phyloP scores from a whole-genome alignment of 2,797 vertebrate species.

The Tenualosa thibaudeaui region DNA sequence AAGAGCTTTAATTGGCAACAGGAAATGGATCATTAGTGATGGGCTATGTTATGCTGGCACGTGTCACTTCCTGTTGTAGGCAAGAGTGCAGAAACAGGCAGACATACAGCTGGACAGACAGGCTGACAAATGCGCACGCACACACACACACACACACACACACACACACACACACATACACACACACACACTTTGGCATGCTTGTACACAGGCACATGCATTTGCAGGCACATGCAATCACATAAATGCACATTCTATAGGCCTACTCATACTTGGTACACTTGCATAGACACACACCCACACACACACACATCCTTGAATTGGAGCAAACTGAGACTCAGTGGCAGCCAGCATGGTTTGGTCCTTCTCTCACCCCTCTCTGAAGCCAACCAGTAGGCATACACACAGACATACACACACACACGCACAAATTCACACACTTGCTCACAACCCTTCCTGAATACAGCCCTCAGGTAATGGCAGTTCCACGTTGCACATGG shows the following conservation, averaged over 20 bases:
- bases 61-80: not conserved
- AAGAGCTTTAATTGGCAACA: not conserved
- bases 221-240: too few relatives aligned
- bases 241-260: not conserved
- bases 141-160: not conserved
- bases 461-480: not conserved
- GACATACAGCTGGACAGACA: too few relatives aligned
- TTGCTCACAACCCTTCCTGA: not conserved
- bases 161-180: not conserved
- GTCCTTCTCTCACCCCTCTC: conserved; percentile 44
- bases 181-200: not conserved
- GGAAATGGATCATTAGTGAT: not conserved
- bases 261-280: not conserved
- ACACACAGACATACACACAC: conserved; percentile 10
- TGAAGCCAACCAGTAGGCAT: conserved; percentile 20
- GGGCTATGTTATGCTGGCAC: not conserved
- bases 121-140: too few relatives aligned
- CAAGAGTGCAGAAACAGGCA: not conserved
- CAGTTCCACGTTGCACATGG: conserved; percentile 15
- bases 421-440: conserved; percentile 7
- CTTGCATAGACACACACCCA: not conserved
- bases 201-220: not conserved
- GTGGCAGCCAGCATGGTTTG: conserved; percentile 38
- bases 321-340: not conserved
- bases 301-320: not conserved